A percentile compares a stretch with the other conserved stretches of the same genome.
Conservation (phyloP, 2,113 vertebrate species). For the Budorcas taxicolor region DNA sequence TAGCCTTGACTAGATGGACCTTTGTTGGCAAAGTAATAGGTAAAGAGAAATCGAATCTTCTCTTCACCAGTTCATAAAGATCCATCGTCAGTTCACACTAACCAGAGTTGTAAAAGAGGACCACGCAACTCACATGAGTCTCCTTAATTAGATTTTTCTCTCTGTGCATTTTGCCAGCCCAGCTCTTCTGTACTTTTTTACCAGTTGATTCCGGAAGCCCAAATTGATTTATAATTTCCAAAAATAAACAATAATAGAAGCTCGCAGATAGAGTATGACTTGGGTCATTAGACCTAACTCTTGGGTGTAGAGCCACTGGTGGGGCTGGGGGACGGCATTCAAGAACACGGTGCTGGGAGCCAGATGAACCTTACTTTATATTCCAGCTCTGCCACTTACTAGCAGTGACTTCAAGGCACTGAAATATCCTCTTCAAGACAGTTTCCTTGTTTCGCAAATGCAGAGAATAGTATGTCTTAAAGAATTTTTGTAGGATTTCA, state of each 20-base stretch:
- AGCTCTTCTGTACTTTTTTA: background rate
- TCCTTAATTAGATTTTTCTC: background rate
- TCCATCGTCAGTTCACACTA: background rate
- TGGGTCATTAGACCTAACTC: background rate
- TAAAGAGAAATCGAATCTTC: background rate
- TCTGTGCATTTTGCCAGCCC: background rate
- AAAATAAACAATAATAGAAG: background rate
- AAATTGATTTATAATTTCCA: background rate
- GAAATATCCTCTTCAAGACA: background rate
- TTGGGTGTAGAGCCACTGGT: background rate
- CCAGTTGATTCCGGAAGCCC: background rate
- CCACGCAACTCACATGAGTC: background rate
- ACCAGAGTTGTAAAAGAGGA: background rate
- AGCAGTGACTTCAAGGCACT: background rate
- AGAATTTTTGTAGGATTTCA: background rate
- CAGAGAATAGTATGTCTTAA: background rate
- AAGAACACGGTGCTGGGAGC: background rate
- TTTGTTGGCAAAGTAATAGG: background rate
- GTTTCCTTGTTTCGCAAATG: background rate
- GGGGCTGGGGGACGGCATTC: no score
- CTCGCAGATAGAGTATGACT: background rate
- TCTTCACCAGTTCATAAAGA: background rate
- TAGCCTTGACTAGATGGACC: background rate
- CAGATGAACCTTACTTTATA: background rate
- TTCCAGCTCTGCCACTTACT: background rate